phyloP scores from a whole-genome alignment of 2,797 vertebrate species.

The Gadopsis bispinosus region DNA sequence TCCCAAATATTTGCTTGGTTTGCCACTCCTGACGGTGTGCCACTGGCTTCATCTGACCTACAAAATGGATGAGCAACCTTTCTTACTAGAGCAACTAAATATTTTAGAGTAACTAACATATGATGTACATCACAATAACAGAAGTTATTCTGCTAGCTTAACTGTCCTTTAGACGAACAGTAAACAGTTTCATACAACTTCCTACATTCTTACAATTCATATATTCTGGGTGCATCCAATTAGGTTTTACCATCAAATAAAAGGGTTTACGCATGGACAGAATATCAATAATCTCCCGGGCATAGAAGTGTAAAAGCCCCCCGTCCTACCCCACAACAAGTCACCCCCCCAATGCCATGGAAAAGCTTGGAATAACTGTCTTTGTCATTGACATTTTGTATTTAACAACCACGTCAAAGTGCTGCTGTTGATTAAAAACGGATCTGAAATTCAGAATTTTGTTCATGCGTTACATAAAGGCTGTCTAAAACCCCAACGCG shows the following conservation, averaged over 20 bases:
- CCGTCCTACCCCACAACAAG: too few relatives aligned
- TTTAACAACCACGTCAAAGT: neutral
- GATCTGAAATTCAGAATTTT: neutral
- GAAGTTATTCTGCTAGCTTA: neutral
- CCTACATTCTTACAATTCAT: too few relatives aligned
- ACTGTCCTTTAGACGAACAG: too few relatives aligned
- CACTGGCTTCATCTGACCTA: neutral
- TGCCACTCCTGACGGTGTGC: too few relatives aligned
- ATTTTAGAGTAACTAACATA: neutral
- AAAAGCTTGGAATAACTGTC: neutral
- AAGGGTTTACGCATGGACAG: neutral
- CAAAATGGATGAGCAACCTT: neutral
- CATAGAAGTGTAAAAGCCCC: neutral
- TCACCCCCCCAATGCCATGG: neutral
- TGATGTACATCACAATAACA: neutral
- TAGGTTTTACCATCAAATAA: conserved; percentile 10
- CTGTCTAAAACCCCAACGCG: neutral
- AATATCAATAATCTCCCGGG: neutral
- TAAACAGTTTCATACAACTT: neutral
- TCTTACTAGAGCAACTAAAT: neutral
- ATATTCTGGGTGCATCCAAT: neutral
- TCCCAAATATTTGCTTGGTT: too few relatives aligned
- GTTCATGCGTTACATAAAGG: neutral
- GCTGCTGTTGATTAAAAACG: too few relatives aligned
- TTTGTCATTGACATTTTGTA: too few relatives aligned